Evolutionary conservation across 2,797 vertebrate genomes (phyloP).

Genomic region (Microctenopoma stevenorrisi): DNA sequence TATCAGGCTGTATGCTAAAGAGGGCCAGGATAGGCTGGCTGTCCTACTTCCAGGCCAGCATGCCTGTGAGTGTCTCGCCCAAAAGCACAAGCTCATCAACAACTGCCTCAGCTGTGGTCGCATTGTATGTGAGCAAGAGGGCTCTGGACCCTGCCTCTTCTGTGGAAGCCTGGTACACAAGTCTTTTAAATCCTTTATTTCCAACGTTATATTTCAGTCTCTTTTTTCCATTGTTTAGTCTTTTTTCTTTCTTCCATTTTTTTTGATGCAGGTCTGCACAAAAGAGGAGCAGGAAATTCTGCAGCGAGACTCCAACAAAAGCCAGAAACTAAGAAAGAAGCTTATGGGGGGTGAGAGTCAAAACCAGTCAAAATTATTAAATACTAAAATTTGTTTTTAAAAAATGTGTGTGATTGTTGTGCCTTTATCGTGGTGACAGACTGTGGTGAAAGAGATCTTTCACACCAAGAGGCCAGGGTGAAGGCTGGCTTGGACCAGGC

Average conservation of each 20-base stretch:
- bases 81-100: conserved; percentile 96
- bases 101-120: conserved; percentile 95
- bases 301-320: conserved; percentile 97
- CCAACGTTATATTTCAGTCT: not conserved
- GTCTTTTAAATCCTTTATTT: not conserved
- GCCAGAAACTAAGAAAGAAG: conserved; percentile 96
- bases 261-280: conserved; percentile 90
- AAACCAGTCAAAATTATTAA: not conserved
- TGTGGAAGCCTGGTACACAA: conserved; percentile 90
- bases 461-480: conserved; percentile 86
- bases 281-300: conserved; percentile 95
- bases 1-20: conserved; percentile 91
- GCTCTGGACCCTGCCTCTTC: conserved; percentile 95
- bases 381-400: not conserved
- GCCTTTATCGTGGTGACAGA: conserved; percentile 72
- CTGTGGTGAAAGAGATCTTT: conserved; percentile 84
- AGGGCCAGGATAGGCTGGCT: conserved; percentile 91
- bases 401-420: not conserved
- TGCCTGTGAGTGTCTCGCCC: conserved; percentile 93
- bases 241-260: not conserved
- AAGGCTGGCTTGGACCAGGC: conserved; percentile 92
- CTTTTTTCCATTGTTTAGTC: not conserved
- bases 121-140: conserved; percentile 97
- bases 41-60: conserved; percentile 92
- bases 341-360: conserved; percentile 91